Evolutionary conservation across 1,140 invertebrate genomes (phyloP), one percentile per base, ranked within the genome.

Genomic region (Tetragnatha versicolor): DNA sequence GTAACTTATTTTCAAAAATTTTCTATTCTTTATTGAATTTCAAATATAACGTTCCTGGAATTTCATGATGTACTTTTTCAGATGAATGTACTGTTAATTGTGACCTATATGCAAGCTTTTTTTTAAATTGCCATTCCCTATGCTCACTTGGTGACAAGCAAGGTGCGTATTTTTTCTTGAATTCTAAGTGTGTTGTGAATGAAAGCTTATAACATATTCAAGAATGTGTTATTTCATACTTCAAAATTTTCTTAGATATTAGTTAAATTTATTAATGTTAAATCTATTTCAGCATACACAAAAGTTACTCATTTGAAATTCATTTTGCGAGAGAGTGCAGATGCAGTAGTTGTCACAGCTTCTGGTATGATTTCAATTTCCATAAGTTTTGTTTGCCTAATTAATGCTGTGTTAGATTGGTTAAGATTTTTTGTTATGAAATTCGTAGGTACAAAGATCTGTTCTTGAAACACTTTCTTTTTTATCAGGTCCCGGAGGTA

Each of bases 41-140:
- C n/a, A 47, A 47, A 47, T 55, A 22, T 55, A 20, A 20, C n/a
- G 12, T 45, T 45, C 42, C n/a, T 45, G 12, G 3, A 45, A 45
- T 14, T 45, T 45, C n/a, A 45, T 45, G n/a, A 45, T 45, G 42
- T 79, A 68, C 60, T 73, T 66, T 81, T 81, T 9, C 58, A 85
- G 88, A 90, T 33, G 89, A 88, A 81, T 90, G 84, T 79, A 85
- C 85, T 14, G 90, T 93, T 55, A 89, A 85, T 45, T 92, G 90
- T 82, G 91, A 93, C 84, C 90, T 93, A 7, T 88, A 93, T 81
- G 91, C 94, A 1, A 93, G 93, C 83, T 93, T 96, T 81, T 94
- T 93, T 82, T 84, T 93, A 12, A 90, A 90, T 83, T 90, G 90
- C 83, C 88, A 87, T 80, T 87, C 87, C 33, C 85, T 84, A 39